phyloP scores from a whole-genome alignment of 2,888 invertebrate species.

The Clunio marinus region DNA sequence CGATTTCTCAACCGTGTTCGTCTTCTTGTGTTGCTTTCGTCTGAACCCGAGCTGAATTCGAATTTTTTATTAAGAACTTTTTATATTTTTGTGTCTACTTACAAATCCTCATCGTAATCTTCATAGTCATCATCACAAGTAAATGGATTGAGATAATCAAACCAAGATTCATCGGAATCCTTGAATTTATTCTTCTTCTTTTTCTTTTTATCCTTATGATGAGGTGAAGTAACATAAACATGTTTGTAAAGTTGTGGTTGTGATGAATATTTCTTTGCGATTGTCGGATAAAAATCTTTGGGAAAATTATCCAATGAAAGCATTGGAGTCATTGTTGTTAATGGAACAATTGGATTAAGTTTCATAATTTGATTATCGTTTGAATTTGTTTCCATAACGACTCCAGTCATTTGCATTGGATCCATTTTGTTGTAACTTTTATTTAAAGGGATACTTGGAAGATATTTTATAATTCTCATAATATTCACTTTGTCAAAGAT shows the following conservation, averaged over 20 bases:
- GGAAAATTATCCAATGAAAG: too few species aligned
- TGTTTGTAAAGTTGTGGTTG: not conserved
- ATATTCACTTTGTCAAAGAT: too few species aligned
- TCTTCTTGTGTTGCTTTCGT: not conserved
- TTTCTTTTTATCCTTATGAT: not conserved
- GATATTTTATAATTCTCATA: too few species aligned
- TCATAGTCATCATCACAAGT: not conserved
- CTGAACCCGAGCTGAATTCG: not conserved
- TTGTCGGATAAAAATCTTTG: too few species aligned
- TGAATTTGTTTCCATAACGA: too few species aligned
- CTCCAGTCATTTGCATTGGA: too few species aligned
- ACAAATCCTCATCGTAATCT: not conserved
- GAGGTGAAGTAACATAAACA: not conserved
- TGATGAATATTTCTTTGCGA: not conserved
- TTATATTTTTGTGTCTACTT: not conserved
- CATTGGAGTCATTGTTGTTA: too few species aligned
- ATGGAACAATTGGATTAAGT: too few species aligned
- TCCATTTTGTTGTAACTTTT: too few species aligned
- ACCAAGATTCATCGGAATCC: not conserved
- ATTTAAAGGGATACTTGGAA: too few species aligned
- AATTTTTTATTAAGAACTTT: not conserved
- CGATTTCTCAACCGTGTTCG: not conserved
- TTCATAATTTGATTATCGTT: too few species aligned
- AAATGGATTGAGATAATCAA: not conserved
- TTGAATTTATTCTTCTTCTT: not conserved